Percentiles rank a stretch among this genome's conserved stretches.
Evolutionary conservation across 2,113 vertebrate species (phyloP).

Genomic region (Lamprologus callipterus): DNA sequence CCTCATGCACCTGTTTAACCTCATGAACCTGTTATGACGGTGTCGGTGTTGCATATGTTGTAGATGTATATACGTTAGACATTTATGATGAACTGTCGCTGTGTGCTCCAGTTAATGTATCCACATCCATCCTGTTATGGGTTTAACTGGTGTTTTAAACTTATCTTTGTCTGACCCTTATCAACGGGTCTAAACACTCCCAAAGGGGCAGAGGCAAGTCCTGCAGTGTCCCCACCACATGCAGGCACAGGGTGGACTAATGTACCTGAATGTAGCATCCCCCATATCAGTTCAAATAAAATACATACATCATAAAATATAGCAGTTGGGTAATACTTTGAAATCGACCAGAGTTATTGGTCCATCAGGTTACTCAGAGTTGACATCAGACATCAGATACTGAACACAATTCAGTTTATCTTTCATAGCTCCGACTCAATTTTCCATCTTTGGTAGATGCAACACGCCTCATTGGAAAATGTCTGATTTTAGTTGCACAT

Average conservation of each 20-base stretch:
- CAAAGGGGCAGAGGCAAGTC: not conserved
- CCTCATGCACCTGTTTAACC: no score
- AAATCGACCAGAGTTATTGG: not conserved
- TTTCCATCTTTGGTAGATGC: not conserved
- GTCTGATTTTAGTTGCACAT: not conserved
- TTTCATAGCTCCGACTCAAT: fast-evolving
- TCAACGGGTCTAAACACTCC: not conserved
- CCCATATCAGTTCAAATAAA: not conserved
- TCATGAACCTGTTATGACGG: no score
- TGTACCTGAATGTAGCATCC: not conserved
- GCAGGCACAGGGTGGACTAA: not conserved
- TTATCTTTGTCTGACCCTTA: not conserved
- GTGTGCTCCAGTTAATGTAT: not conserved
- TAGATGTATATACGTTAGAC: not conserved
- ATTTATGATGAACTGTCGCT: not conserved
- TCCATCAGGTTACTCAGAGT: not conserved
- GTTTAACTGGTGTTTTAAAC: no score
- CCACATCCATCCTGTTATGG: not conserved
- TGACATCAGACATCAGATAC: not conserved
- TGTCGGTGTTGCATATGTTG: fast-evolving
- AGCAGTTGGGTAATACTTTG: not conserved
- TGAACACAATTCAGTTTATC: not conserved
- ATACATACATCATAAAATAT: not conserved
- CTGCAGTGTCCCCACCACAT: not conserved
- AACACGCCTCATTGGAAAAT: not conserved